These are phyloP conservation scores for Chiridota heheva DNA, from an alignment of 35 echinoderm and acorn worm genomes.

Conservation along the genomic window DNA sequence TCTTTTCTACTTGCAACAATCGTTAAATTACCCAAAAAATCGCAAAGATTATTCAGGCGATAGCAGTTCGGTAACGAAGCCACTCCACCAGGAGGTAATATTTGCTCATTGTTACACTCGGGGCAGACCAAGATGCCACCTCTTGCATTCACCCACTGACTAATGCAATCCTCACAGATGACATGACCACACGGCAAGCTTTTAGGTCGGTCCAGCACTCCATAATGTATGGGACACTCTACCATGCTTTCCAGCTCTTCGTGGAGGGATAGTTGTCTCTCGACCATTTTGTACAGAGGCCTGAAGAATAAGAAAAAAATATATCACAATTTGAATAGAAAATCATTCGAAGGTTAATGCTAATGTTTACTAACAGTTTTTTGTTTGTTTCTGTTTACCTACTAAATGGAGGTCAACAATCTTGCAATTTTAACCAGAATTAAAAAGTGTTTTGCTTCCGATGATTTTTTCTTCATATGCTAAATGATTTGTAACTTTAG, in stretches of 20 bases:
- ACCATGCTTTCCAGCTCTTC: slow-evolving; percentile 41
- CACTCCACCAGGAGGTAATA: slow-evolving; percentile 12
- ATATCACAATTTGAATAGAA: no score
- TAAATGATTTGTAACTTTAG: no score
- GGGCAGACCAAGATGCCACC: slow-evolving; percentile 36
- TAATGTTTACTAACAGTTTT: no score
- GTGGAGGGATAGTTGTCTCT: no score
- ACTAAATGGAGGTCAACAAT: no score
- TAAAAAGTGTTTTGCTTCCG: no score
- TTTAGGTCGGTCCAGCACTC: slow-evolving; percentile 29
- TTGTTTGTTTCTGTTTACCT: no score
- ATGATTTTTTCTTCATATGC: no score
- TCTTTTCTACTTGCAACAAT: neutral
- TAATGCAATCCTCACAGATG: slow-evolving; percentile 39
- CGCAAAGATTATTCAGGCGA: slow-evolving; percentile 19
- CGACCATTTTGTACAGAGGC: no score
- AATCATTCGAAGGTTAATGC: no score
- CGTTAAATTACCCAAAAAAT: slow-evolving; percentile 18
- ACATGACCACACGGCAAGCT: slow-evolving; percentile 51
- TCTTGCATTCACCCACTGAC: slow-evolving; percentile 37
- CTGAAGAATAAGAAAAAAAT: no score
- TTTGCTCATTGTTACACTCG: slow-evolving; percentile 45
- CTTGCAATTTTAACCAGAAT: no score
- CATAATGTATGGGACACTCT: slow-evolving; percentile 41
- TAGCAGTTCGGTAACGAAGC: slow-evolving; percentile 26